These are phyloP conservation scores for Centroberyx gerrardi DNA, from an alignment of 2,797 vertebrate genomes.

Conservation along the genomic window DNA sequence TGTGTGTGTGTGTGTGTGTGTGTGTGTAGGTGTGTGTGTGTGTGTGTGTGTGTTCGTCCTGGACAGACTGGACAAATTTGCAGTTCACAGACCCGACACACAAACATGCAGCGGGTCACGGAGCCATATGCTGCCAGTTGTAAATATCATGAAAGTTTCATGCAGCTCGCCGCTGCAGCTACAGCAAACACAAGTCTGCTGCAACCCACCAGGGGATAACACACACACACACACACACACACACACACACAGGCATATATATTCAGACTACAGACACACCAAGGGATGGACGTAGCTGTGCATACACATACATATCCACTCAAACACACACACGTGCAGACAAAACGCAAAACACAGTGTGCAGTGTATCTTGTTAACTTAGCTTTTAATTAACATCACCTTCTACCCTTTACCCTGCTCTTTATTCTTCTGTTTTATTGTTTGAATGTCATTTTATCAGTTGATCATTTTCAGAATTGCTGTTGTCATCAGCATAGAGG, in stretches of 20 bases:
- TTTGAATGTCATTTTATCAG: too few relatives aligned
- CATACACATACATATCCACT: neutral
- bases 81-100: conserved; percentile 18
- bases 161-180: conserved; percentile 36
- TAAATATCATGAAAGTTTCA: conserved; percentile 63
- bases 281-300: too few relatives aligned
- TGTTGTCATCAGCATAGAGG: too few relatives aligned
- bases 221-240: neutral
- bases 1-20: too few relatives aligned
- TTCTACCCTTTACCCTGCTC: too few relatives aligned
- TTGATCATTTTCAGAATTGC: too few relatives aligned
- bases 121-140: conserved; percentile 48
- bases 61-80: conserved; percentile 49
- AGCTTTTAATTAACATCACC: too few relatives aligned
- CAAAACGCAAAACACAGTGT: too few relatives aligned
- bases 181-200: conserved; percentile 5
- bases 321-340: neutral
- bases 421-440: too few relatives aligned
- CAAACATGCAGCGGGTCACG: conserved; percentile 42
- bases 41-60: neutral
- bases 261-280: neutral
- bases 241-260: neutral
- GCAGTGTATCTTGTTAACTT: too few relatives aligned
- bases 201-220: conserved; percentile 26
- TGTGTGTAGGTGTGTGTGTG: neutral